Evolutionary conservation across 2,888 invertebrate species (phyloP).

Genomic region (Sphecodes monilicornis): DNA sequence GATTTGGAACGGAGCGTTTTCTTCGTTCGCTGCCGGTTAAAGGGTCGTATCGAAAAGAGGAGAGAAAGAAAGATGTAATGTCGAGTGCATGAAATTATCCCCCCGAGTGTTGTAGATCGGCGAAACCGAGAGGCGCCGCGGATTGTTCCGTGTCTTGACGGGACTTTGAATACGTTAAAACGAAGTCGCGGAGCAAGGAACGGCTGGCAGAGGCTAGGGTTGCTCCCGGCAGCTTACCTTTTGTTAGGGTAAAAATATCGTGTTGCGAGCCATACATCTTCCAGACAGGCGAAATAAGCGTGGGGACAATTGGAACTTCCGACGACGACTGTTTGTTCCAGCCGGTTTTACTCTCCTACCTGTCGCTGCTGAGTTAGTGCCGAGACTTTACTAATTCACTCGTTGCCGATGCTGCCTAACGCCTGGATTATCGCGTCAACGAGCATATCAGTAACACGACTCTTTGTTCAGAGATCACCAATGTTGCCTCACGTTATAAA

Average conservation of each 20-base stretch:
- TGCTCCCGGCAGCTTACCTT: conserved; percentile 40
- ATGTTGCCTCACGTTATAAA: not conserved
- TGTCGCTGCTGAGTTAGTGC: conserved; percentile 4
- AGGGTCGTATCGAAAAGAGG: conserved; percentile 51
- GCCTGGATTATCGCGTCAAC: not conserved
- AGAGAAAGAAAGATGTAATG: conserved; percentile 65
- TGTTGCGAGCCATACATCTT: conserved; percentile 79
- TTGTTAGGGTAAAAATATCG: conserved; percentile 70
- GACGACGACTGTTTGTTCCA: conserved; percentile 39
- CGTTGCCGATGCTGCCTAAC: not conserved
- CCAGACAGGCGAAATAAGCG: conserved; percentile 82
- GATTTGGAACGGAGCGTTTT: conserved; percentile 5
- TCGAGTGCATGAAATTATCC: conserved; percentile 81
- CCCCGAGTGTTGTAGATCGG: conserved; percentile 79
- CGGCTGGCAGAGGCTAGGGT: not conserved
- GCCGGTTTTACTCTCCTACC: not conserved
- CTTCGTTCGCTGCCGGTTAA: conserved; percentile 41
- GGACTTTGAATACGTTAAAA: conserved; percentile 71
- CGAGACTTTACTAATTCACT: conserved; percentile 5
- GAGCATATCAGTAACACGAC: not conserved
- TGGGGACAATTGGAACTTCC: conserved; percentile 79
- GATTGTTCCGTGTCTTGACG: conserved; percentile 75
- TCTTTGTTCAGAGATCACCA: not conserved
- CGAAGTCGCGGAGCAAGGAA: conserved; percentile 55
- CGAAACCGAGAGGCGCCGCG: conserved; percentile 62